Evolutionary conservation across 92 coral and sea anemone species (phyloP).

Genomic region (Epizoanthus stellaris): DNA sequence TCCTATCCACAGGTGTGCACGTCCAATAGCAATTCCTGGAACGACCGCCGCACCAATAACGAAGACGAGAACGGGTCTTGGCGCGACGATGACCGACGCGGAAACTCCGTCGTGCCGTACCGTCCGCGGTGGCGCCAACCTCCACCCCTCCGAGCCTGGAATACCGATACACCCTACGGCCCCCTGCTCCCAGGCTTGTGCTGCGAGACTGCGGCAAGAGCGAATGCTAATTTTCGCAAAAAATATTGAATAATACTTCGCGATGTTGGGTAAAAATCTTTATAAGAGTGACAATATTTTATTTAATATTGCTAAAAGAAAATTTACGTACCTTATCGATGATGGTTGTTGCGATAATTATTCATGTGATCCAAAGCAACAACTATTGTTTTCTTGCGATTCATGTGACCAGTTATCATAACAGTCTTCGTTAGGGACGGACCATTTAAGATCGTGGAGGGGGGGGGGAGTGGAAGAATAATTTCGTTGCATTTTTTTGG

Average conservation of each 20-base stretch:
- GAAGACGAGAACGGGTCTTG: conserved; percentile 3
- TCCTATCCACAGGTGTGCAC: not conserved
- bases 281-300: no score
- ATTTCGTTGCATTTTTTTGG: no score
- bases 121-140: conserved; percentile 20
- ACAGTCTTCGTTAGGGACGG: no score
- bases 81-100: conserved; percentile 7
- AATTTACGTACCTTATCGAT: no score
- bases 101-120: conserved; percentile 20
- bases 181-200: conserved; percentile 7
- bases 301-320: no score
- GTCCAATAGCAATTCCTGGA: not conserved
- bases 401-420: no score
- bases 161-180: conserved; percentile 1
- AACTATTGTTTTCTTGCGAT: no score
- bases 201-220: not conserved
- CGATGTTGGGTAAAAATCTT: no score
- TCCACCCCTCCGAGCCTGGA: not conserved
- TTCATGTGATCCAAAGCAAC: no score
- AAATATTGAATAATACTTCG: not conserved
- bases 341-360: no score
- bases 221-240: not conserved
- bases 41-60: not conserved
- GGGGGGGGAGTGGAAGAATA: no score
- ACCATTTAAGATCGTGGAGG: no score